phyloP scores from a whole-genome alignment of 1,140 invertebrate genomes.

The Zophobas morio region DNA sequence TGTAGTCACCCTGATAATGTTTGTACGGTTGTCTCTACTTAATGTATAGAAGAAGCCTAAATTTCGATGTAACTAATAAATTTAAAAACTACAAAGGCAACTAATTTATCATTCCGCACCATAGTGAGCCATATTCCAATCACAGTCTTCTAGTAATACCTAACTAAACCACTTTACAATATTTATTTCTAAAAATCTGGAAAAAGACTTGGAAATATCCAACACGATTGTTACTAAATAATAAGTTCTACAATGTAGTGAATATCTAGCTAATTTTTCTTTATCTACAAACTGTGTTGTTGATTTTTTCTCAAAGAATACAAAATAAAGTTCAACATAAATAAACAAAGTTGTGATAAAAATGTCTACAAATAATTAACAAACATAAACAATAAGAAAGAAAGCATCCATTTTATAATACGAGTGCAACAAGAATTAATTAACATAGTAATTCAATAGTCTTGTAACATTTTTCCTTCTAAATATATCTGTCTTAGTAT shows the following conservation, averaged over 20 bases:
- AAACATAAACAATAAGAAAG: constrained; percentile 21
- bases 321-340: constrained; percentile 16
- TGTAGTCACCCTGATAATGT: constrained; percentile 28
- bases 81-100: constrained; percentile 50
- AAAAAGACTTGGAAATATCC: constrained; percentile 24
- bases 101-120: constrained; percentile 48
- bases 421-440: no score
- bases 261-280: neutral
- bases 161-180: constrained; percentile 36
- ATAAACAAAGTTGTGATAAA: constrained; percentile 8
- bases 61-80: constrained; percentile 41
- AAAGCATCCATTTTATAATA: neutral
- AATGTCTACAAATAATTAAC: constrained; percentile 23
- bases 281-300: no score
- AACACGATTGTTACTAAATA: neutral
- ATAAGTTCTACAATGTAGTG: neutral
- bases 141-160: constrained; percentile 57
- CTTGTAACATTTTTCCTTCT: no score
- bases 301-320: neutral
- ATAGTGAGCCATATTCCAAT: constrained; percentile 55
- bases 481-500: no score
- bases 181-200: constrained; percentile 3
- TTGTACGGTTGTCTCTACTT: constrained; percentile 12
- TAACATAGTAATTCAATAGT: no score
- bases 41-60: constrained; percentile 27